Base-by-base conservation (phyloP, 2,797 vertebrate species). In the Serranus cabrilla region DNA sequence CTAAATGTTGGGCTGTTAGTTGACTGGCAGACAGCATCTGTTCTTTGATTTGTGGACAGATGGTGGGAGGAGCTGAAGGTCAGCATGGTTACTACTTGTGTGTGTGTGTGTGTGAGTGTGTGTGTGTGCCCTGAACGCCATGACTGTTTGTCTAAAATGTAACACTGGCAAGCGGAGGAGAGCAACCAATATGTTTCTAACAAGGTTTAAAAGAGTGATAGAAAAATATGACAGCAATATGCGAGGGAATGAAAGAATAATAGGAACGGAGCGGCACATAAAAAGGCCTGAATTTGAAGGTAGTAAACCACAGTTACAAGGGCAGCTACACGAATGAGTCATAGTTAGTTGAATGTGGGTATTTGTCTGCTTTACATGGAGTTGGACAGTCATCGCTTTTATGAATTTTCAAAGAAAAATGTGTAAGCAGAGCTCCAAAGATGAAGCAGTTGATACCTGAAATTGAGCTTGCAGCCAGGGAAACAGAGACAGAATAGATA, bases 51-150 rank as follows among this genome's bases (percentile, higher is more conserved):
- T 88, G 83, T 89, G 76, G 87, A 89, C 91, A 92, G 90, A 91
- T 93, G 92, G 89, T 88, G 85, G 89, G 87, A 83, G 82, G 89
- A 80, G 78, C 72, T 92, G 86, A 94, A 94, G 91, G 93, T 94
- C 93, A 90, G 71, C 37, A 7, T 71, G 78, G 75, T 74, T 72
- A 66, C 72, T 77, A 70, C 62, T 62, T 21, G 40, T 34, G 54
- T 51, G 56, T 68, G 49, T 49, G 39, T 65, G 54, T 60, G 71
- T 51, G n/a, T 47, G 51, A 39, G 63, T 11, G 25, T 65, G 54
- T 47, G 74, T 67, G 76, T 67, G 47, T 0, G 17, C 55, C 47
- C 63, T 43, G 11, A 79, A 74, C 18, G 11, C 21, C 60, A 18
- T 54, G 74, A 56, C 74, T 79, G 40, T 76, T 78, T 6, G 6